These are phyloP conservation scores for Mionectes olivaceus DNA, from an alignment of 2,797 vertebrate species.

Conservation along the genomic window DNA sequence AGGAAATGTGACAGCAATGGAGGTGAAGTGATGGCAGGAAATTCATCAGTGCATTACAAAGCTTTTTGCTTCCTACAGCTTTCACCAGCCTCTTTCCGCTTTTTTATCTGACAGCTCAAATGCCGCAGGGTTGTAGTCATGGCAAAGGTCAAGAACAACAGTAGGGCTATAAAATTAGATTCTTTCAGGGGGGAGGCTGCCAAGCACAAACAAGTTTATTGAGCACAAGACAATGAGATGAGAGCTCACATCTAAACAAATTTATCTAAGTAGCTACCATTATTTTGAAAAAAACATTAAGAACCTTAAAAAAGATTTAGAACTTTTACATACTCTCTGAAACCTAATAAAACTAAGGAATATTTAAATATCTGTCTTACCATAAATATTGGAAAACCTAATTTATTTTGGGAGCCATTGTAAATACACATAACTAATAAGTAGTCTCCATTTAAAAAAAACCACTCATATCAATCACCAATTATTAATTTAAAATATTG, in stretches of 20 bases:
- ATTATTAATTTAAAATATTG: background rate
- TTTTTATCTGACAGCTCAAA: conserved; percentile 62
- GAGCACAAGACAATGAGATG: background rate
- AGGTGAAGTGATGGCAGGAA: conserved; percentile 52
- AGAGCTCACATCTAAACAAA: background rate
- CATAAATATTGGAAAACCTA: background rate
- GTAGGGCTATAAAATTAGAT: conserved; percentile 34
- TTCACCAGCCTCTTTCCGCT: background rate
- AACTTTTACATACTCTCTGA: background rate
- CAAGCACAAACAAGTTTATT: conserved; percentile 21
- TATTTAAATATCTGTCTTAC: background rate
- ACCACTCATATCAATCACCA: background rate
- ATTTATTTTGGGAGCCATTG: background rate
- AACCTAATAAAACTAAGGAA: background rate
- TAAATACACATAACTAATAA: background rate
- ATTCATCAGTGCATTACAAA: conserved; percentile 53
- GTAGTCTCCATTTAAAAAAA: background rate
- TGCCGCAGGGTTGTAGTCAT: background rate
- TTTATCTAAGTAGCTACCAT: background rate
- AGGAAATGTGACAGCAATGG: conserved; percentile 64
- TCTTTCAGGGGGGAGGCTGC: background rate
- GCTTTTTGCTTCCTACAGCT: conserved; percentile 38
- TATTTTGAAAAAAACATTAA: background rate
- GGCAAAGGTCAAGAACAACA: conserved; percentile 67
- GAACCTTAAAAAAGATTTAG: background rate